Percentiles rank a stretch among this genome's conserved stretches.
phyloP scores from a whole-genome alignment of 2,888 invertebrate genomes.

The Cantharis lateralis region DNA sequence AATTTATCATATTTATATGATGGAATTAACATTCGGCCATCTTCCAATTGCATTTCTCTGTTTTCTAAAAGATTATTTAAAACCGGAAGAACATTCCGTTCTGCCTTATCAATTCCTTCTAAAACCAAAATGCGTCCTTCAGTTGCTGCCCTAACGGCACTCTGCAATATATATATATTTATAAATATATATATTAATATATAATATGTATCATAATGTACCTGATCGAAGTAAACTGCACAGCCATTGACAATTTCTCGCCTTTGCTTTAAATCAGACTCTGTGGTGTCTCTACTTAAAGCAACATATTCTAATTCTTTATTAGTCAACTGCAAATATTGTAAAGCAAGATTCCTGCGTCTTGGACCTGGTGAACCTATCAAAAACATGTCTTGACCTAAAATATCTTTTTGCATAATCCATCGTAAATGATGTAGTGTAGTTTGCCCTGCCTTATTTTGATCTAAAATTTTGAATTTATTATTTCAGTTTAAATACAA shows the following conservation, averaged over 20 bases:
- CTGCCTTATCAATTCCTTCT: constrained; percentile 97
- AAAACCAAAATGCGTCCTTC: constrained; percentile 87
- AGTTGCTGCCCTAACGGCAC: constrained; percentile 90
- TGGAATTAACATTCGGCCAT: constrained; percentile 91
- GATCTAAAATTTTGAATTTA: constrained; percentile 53
- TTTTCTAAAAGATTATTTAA: constrained; percentile 96
- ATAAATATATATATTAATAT: no score
- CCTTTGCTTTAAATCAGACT: constrained; percentile 94
- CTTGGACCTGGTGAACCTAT: constrained; percentile 88
- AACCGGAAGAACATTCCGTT: constrained; percentile 94
- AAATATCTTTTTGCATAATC: constrained; percentile 93
- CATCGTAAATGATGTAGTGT: constrained; percentile 83
- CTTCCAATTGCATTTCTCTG: constrained; percentile 97
- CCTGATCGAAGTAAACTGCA: constrained; percentile 92
- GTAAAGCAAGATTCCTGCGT: constrained; percentile 81
- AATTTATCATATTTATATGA: constrained; percentile 89
- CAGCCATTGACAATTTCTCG: constrained; percentile 88
- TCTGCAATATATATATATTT: constrained; percentile 58
- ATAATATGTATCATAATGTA: no score
- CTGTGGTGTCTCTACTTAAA: constrained; percentile 93
- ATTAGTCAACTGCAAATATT: constrained; percentile 86
- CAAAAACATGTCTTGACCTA: constrained; percentile 95
- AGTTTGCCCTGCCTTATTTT: constrained; percentile 69
- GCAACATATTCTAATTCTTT: constrained; percentile 93
- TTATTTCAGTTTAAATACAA: neutral